phyloP scores from a whole-genome alignment of 1,140 invertebrate genomes.

The Formica selysi region DNA sequence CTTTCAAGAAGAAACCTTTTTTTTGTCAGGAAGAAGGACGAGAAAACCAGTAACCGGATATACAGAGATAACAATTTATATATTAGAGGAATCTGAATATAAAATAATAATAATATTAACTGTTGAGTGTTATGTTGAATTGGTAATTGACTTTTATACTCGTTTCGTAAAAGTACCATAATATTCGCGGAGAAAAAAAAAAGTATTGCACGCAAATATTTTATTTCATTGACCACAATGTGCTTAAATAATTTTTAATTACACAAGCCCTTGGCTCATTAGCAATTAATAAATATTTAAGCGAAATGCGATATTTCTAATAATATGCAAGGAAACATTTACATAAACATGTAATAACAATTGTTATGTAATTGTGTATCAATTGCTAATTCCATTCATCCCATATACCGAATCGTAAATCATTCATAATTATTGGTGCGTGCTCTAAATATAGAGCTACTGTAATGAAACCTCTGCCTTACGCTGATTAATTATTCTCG shows the following conservation, averaged over 20 bases:
- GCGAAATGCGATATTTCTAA: background rate
- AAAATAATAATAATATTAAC: too few species aligned
- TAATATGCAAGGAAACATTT: background rate
- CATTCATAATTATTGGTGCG: background rate
- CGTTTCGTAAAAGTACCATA: background rate
- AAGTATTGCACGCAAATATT: background rate
- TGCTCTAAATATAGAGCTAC: constrained; percentile 40
- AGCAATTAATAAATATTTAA: constrained; percentile 3
- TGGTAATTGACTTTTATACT: background rate
- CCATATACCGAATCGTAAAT: background rate
- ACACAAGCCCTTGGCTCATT: background rate
- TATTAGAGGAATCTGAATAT: too few species aligned
- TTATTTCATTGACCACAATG: background rate
- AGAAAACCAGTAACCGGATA: too few species aligned
- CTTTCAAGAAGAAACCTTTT: background rate
- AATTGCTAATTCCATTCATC: background rate
- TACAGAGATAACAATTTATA: too few species aligned
- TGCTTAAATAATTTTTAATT: background rate
- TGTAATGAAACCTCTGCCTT: background rate
- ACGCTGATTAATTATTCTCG: constrained; percentile 48
- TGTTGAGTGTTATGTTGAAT: too few species aligned
- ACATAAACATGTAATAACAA: background rate
- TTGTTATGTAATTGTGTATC: background rate
- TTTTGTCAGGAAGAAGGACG: background rate
- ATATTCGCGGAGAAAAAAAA: background rate